A percentile compares a stretch with the other conserved stretches of the same genome.
Conservation (phyloP, 2,797 vertebrate genomes). For the Anabas testudineus region DNA sequence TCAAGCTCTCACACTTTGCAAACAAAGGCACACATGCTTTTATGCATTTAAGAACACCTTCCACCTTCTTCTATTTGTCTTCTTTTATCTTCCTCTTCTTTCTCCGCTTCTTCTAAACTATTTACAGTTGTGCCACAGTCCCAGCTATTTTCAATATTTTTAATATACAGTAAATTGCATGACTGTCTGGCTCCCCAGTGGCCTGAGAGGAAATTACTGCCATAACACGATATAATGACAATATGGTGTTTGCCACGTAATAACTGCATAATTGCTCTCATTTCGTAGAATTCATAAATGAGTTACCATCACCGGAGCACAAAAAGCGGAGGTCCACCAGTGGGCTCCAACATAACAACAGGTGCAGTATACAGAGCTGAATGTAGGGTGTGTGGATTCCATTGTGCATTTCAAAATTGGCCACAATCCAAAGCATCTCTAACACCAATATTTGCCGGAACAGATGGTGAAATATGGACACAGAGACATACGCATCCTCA, state of each 20-base stretch:
- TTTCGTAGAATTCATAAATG: slow-evolving; percentile 7
- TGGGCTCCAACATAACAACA: slow-evolving; percentile 51
- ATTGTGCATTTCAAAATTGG: slow-evolving; percentile 43
- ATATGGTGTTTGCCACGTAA: slow-evolving; percentile 18
- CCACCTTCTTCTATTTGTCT: background rate
- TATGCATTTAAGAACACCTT: slow-evolving; percentile 21
- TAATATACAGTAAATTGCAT: slow-evolving; percentile 37
- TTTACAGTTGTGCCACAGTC: slow-evolving; percentile 14
- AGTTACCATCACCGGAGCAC: slow-evolving; percentile 30
- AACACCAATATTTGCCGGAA: slow-evolving; percentile 59
- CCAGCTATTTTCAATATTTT: background rate
- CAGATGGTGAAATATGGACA: slow-evolving; percentile 74
- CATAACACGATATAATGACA: slow-evolving; percentile 18
- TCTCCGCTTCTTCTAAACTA: background rate
- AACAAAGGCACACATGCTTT: slow-evolving; percentile 46
- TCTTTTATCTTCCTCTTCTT: background rate
- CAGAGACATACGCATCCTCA: slow-evolving; percentile 63
- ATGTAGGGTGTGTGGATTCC: slow-evolving; percentile 41
- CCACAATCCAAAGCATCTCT: slow-evolving; percentile 55
- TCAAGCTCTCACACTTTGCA: slow-evolving; percentile 42
- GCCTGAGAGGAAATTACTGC: slow-evolving; percentile 24
- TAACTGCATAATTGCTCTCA: slow-evolving; percentile 37
- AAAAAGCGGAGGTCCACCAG: slow-evolving; percentile 42
- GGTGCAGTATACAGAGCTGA: slow-evolving; percentile 45
- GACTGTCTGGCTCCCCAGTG: slow-evolving; percentile 26